Base-by-base conservation (phyloP, 2,113 vertebrate genomes). In the Lophura nycthemera region DNA sequence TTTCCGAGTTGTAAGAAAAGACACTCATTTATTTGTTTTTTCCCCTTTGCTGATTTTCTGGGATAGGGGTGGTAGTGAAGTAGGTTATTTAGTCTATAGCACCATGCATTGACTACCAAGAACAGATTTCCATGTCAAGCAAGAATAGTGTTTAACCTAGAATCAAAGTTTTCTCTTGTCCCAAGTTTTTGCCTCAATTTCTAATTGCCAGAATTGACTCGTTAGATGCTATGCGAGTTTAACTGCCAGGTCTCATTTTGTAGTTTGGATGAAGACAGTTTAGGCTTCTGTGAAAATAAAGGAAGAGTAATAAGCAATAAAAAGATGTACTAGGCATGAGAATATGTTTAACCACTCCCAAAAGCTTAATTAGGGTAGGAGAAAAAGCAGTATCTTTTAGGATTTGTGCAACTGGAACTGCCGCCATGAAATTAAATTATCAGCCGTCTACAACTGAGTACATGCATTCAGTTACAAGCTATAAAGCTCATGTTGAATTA, bases 1-100 rank as follows among this genome's bases (percentile, higher is more conserved):
- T 99, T 97, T 98, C 98, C 0, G 99, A 99, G 76, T 98, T 98
- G 99, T 99, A 98, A 99, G 99, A 92, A 71, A 77, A 92, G 13
- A 42, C 2, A 1, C 40, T 45, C 2, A 0, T 12, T 59, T 84
- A 6, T 80, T 78, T 48, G 21, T 54, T 21, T 30, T 29, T 81
- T 13, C 25, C 52, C 50, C n/a, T 89, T 87, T 34, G 48, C 22
- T 83, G 83, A 47, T 89, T 57, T 88, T 79, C 59, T 93, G 56
- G 69, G 42, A 65, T 87, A 43, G 18, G 47, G 17, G 25, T 70
- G 71, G 45, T 64, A 69, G 27, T 30, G 52, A 64, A 90, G 16
- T 6, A 65, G 30, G 36, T 92, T 87, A 75, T 90, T 88, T 65
- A 70, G 70, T 57, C 65, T 72, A 7, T 7, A 63, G 52, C 50